Conservation (phyloP, 1,140 invertebrate genomes). For the Sarcophaga peregrina region DNA sequence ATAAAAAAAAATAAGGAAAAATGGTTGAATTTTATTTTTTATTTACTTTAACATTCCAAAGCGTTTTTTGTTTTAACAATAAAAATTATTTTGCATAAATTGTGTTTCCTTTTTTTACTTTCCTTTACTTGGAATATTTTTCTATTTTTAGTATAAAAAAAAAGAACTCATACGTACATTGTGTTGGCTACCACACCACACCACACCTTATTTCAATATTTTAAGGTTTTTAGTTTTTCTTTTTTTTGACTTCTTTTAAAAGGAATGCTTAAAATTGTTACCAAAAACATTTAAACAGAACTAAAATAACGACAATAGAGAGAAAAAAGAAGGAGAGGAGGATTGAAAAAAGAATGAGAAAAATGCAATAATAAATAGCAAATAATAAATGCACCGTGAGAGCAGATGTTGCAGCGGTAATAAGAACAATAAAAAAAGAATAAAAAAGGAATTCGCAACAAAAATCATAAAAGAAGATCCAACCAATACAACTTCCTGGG, state of each 20-base stretch:
- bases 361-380: slow-evolving; percentile 28
- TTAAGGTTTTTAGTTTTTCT: not conserved
- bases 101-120: not conserved
- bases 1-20: not conserved
- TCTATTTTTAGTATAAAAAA: too few relatives aligned
- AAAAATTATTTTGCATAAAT: slow-evolving; percentile 20
- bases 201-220: not conserved
- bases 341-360: not conserved
- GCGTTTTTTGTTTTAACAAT: slow-evolving; percentile 7
- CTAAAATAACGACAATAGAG: too few relatives aligned
- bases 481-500: not conserved
- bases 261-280: not conserved
- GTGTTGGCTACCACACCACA: too few relatives aligned
- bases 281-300: slow-evolving; percentile 18
- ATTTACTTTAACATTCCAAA: not conserved
- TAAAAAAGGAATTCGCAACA: not conserved
- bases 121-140: too few relatives aligned
- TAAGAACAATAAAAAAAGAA: not conserved
- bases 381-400: slow-evolving; percentile 20
- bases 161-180: too few relatives aligned
- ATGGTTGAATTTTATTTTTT: not conserved
- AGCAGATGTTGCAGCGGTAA: slow-evolving; percentile 5
- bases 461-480: not conserved
- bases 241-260: not conserved
- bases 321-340: too few relatives aligned